Percentiles rank a stretch among this genome's conserved stretches.
Conservation (phyloP, 2,888 invertebrate genomes). For the Temnothorax rugatulus region DNA sequence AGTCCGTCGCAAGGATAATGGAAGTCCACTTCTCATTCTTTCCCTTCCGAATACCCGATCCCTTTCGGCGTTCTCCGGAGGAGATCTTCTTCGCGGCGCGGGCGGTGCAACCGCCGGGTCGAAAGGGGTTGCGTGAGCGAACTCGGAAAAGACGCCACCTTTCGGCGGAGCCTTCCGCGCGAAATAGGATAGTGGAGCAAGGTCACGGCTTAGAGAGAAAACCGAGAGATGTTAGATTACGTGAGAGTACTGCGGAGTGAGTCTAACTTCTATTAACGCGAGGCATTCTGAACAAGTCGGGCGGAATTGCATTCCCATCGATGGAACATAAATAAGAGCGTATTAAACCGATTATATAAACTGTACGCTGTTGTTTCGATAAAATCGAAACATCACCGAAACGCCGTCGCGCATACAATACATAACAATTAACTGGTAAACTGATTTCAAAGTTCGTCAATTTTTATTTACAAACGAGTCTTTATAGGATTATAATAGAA, state of each 20-base stretch:
- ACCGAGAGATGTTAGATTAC: slow-evolving; percentile 46
- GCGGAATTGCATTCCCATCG: slow-evolving; percentile 17
- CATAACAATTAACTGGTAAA: background rate
- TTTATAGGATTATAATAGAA: background rate
- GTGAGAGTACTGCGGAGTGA: slow-evolving; percentile 9
- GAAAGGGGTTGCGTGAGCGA: slow-evolving; percentile 26
- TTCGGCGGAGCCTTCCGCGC: slow-evolving; percentile 19
- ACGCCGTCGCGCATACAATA: background rate
- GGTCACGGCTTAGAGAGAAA: slow-evolving; percentile 57
- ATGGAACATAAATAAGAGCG: background rate
- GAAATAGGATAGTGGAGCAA: slow-evolving; percentile 73
- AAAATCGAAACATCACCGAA: background rate
- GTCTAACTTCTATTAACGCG: background rate
- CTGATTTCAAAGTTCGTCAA: background rate
- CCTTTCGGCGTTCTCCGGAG: background rate
- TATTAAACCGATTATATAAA: background rate
- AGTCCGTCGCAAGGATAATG: slow-evolving; percentile 39
- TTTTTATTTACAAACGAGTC: background rate
- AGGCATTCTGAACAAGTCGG: background rate
- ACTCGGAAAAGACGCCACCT: slow-evolving; percentile 41
- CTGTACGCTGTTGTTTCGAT: background rate
- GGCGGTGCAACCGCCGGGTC: background rate
- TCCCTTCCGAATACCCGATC: background rate
- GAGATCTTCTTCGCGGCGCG: background rate
- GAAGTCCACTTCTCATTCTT: background rate